phyloP scores from a whole-genome alignment of 2,888 invertebrate genomes.

The Eupsilia transversa region DNA sequence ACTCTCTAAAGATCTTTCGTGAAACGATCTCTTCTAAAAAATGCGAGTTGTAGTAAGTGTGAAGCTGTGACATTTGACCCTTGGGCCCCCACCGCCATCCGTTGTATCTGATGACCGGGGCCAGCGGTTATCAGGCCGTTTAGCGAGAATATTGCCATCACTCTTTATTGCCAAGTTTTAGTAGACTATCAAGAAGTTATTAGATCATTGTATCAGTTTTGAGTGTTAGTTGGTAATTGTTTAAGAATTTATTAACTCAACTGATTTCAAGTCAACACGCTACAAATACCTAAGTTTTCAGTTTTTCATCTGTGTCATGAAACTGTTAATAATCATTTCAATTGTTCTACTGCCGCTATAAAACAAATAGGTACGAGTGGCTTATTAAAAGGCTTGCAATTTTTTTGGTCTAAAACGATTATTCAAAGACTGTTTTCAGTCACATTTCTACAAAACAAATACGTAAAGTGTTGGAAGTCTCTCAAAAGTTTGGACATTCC shows the following conservation, averaged over 20 bases:
- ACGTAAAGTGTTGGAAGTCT: slow-evolving; percentile 35
- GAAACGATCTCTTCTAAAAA: slow-evolving; percentile 72
- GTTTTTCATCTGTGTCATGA: no score
- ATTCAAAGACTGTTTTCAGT: slow-evolving; percentile 10
- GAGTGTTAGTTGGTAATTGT: background rate
- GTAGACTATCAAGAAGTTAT: slow-evolving; percentile 23
- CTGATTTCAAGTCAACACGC: background rate
- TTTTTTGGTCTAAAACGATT: background rate
- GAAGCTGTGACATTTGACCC: slow-evolving; percentile 83
- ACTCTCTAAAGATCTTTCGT: slow-evolving; percentile 63
- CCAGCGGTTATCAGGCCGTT: slow-evolving; percentile 62
- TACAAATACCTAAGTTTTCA: background rate
- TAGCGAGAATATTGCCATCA: slow-evolving; percentile 41
- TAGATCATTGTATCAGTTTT: slow-evolving; percentile 3
- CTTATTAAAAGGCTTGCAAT: background rate
- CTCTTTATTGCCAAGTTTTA: slow-evolving; percentile 55
- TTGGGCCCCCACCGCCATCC: slow-evolving; percentile 70
- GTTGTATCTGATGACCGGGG: slow-evolving; percentile 84
- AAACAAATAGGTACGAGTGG: background rate
- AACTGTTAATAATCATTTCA: background rate
- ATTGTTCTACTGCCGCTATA: background rate
- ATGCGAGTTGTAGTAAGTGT: slow-evolving; percentile 78
- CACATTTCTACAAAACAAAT: slow-evolving; percentile 38
- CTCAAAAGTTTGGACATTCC: slow-evolving; percentile 50
- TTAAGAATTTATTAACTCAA: background rate